These are phyloP conservation scores for Laterallus jamaicensis DNA, from an alignment of 2,113 vertebrate species.

Conservation along the genomic window DNA sequence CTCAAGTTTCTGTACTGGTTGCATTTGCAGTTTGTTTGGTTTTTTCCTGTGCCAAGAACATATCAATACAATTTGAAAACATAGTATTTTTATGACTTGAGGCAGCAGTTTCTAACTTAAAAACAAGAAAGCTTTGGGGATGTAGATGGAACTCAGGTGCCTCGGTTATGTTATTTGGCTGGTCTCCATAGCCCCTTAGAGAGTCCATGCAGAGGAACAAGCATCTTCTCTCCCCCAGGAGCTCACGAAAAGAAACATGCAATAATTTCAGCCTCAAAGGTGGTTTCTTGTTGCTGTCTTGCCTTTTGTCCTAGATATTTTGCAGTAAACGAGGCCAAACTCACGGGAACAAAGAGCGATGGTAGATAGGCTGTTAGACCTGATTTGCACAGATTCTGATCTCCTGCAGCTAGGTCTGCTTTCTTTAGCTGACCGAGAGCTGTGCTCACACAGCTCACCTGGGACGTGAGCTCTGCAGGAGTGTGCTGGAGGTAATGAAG, in stretches of 20 bases:
- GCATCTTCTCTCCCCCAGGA: conserved; percentile 1
- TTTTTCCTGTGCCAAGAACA: conserved; percentile 39
- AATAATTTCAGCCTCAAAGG: conserved; percentile 14
- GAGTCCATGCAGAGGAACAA: not conserved
- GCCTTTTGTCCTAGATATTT: conserved; percentile 51
- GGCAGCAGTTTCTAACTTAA: conserved; percentile 23
- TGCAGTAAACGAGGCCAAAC: not conserved
- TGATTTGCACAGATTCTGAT: not conserved
- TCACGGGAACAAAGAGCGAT: not conserved
- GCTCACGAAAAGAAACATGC: not conserved
- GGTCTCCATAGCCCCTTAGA: not conserved
- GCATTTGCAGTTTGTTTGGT: conserved; percentile 11
- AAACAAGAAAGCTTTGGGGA: conserved; percentile 22
- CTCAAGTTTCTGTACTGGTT: conserved; percentile 36
- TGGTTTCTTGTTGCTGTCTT: conserved; percentile 12
- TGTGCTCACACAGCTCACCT: not conserved
- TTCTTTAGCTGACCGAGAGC: not conserved
- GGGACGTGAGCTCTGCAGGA: conserved; percentile 9
- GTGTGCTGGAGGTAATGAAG: conserved; percentile 2
- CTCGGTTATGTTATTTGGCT: not conserved
- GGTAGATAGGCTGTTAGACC: not conserved
- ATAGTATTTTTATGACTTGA: conserved; percentile 7
- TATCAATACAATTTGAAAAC: conserved; percentile 42
- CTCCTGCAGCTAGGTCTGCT: not conserved
- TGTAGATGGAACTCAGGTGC: not conserved